Conservation (phyloP, 2,113 vertebrate species). For the Montifringilla adamsi region DNA sequence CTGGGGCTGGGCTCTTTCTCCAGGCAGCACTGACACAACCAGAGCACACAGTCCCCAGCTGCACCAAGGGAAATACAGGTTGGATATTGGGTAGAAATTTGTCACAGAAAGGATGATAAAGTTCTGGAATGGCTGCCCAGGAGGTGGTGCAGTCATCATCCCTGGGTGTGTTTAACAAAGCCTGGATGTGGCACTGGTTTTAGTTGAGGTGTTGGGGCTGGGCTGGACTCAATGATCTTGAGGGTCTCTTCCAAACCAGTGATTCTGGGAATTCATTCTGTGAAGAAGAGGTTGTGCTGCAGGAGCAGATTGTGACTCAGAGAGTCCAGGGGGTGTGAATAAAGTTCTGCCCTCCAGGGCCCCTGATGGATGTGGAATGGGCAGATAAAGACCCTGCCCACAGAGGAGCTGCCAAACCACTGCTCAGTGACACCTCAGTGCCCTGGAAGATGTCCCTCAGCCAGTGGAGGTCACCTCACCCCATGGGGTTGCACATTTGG, state of each 20-base stretch:
- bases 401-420: not conserved
- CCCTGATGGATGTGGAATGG: rapidly evolving
- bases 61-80: not conserved
- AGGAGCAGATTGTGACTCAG: not conserved
- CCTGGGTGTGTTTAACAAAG: not conserved
- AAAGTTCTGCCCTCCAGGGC: not conserved
- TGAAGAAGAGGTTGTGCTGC: not conserved
- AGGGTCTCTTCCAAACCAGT: rapidly evolving
- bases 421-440: not conserved
- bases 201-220: rapidly evolving
- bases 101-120: not conserved
- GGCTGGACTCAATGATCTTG: not conserved
- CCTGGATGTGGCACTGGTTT: not conserved
- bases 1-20: not conserved
- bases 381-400: not conserved
- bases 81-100: not conserved
- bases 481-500: not conserved
- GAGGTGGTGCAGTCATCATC: not conserved
- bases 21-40: not conserved
- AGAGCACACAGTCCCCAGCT: not conserved
- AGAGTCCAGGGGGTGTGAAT: not conserved
- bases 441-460: too few species aligned
- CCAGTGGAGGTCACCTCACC: not conserved
- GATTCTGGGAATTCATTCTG: not conserved
- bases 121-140: not conserved